These are phyloP conservation scores for Tursiops truncatus DNA, from an alignment of 2,113 vertebrate genomes.

Conservation along the genomic window DNA sequence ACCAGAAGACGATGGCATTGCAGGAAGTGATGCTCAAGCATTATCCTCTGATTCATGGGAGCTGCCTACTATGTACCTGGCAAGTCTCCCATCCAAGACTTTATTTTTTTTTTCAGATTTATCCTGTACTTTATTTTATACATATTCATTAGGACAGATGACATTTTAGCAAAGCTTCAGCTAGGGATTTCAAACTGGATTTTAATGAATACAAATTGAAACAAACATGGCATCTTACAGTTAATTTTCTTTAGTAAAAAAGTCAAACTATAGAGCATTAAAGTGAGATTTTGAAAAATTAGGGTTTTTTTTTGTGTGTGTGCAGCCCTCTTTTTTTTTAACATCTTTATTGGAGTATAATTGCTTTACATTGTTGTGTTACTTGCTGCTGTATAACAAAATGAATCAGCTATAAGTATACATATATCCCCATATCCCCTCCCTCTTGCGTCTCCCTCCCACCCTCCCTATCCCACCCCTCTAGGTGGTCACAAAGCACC, in stretches of 20 bases:
- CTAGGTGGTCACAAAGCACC: too few relatives aligned
- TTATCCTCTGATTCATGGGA: neutral
- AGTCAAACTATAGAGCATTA: neutral
- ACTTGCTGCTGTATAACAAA: too few relatives aligned
- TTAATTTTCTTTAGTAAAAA: slow-evolving; percentile 50
- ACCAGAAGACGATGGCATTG: neutral
- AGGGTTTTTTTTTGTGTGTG: neutral
- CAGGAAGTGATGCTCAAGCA: neutral
- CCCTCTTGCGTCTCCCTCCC: too few relatives aligned
- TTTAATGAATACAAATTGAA: slow-evolving; percentile 67
- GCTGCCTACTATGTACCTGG: accelerated
- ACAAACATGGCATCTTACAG: neutral
- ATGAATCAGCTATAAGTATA: too few relatives aligned
- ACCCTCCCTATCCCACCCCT: too few relatives aligned
- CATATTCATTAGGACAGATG: slow-evolving; percentile 21
- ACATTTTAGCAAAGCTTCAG: slow-evolving; percentile 49
- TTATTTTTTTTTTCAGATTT: neutral
- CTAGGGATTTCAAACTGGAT: neutral
- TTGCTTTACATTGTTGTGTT: too few relatives aligned
- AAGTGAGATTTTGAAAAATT: neutral
- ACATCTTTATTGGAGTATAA: too few relatives aligned
- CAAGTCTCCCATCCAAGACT: neutral
- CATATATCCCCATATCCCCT: too few relatives aligned
- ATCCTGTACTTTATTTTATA: neutral
- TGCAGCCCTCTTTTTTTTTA: too few relatives aligned